phyloP scores from a whole-genome alignment of 1,140 invertebrate species.

The Chironomus striatipennis region DNA sequence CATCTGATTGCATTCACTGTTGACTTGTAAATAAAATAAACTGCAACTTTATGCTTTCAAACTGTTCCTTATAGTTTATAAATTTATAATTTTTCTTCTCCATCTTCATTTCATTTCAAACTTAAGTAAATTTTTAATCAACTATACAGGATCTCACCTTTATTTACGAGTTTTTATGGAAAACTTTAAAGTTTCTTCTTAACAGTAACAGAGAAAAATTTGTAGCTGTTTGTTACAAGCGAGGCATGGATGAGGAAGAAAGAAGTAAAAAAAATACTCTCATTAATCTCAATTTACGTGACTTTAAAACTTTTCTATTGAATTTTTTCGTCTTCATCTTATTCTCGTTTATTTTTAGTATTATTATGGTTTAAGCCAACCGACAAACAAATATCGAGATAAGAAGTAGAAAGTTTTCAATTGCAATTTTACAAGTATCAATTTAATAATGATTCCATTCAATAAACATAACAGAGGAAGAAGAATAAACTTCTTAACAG shows the following conservation, averaged over 20 bases:
- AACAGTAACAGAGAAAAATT: neutral
- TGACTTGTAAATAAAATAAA: too few species aligned
- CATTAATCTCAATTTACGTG: constrained; percentile 8
- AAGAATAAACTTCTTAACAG: neutral
- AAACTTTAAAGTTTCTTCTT: neutral
- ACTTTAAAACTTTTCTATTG: neutral
- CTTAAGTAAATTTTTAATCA: neutral
- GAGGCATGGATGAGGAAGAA: too few species aligned
- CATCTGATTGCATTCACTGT: too few species aligned
- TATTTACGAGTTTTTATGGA: neutral
- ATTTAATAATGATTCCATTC: constrained; percentile 14
- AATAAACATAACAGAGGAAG: neutral
- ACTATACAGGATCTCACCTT: neutral
- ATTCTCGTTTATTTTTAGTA: too few species aligned
- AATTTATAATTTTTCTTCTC: too few species aligned
- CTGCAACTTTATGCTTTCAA: too few species aligned
- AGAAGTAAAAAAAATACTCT: neutral
- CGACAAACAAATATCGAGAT: neutral
- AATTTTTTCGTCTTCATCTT: neutral
- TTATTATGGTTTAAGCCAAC: too few species aligned
- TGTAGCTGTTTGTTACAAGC: neutral
- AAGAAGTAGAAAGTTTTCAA: neutral
- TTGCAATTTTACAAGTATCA: constrained; percentile 14
- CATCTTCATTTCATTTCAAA: neutral
- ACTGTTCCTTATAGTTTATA: too few species aligned